Evolutionary conservation across 2,113 vertebrate species (phyloP).

Genomic region (Telmatochromis sp.): DNA sequence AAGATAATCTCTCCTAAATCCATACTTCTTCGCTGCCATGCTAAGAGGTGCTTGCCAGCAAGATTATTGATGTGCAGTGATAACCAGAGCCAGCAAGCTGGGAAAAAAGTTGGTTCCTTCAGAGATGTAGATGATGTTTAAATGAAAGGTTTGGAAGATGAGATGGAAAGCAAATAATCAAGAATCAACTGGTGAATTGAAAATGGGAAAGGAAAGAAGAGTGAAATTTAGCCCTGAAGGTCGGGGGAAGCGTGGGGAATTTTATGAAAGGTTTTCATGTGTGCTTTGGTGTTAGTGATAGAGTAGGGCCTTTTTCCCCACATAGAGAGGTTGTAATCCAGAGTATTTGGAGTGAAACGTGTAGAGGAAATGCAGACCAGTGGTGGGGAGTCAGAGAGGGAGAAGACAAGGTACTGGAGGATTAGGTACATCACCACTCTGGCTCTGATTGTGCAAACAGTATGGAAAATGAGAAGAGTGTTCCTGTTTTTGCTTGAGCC

Average conservation of each 20-base stretch:
- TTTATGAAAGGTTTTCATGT: not conserved
- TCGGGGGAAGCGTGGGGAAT: not conserved
- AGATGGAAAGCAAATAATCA: not conserved
- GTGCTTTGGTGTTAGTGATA: not conserved
- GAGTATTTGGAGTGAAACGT: not conserved
- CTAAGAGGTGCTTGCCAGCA: conserved; percentile 1
- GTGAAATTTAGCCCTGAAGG: not conserved
- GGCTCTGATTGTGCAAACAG: conserved; percentile 1
- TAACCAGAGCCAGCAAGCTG: not conserved
- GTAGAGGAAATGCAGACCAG: not conserved
- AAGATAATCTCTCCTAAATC: conserved; percentile 32
- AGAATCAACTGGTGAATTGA: not conserved
- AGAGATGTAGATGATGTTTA: not conserved
- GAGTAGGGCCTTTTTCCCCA: not conserved
- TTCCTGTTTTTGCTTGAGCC: not conserved
- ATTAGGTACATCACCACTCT: not conserved
- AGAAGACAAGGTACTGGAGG: not conserved
- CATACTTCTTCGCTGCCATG: not conserved
- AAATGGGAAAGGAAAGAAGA: not conserved
- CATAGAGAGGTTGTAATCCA: not conserved
- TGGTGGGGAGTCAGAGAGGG: not conserved
- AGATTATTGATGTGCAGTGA: conserved; percentile 8
- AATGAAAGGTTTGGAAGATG: not conserved
- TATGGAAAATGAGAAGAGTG: conserved; percentile 20
- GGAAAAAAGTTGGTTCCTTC: not conserved